phyloP scores from a whole-genome alignment of 2,888 invertebrate species.

The Apotomis betuletana region DNA sequence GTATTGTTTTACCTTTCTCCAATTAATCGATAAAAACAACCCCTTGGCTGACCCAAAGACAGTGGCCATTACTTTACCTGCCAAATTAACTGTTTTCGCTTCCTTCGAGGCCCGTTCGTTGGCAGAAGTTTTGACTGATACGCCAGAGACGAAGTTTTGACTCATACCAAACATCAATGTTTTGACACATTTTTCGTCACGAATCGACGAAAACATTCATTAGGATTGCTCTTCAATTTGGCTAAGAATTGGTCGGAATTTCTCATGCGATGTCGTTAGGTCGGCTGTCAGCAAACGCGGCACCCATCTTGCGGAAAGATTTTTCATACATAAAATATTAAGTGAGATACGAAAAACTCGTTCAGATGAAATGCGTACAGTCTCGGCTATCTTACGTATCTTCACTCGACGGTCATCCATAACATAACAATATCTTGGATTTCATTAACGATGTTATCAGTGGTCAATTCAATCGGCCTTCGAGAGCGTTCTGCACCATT shows the following conservation, averaged over 20 bases:
- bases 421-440: too few relatives aligned
- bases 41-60: neutral
- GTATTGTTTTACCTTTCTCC: conserved; percentile 8
- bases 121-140: too few relatives aligned
- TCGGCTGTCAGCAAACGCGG: neutral
- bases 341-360: neutral
- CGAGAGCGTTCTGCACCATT: too few relatives aligned
- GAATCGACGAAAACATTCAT: neutral
- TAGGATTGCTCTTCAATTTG: neutral
- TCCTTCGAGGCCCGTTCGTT: neutral
- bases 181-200: neutral
- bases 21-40: conserved; percentile 4
- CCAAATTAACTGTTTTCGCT: too few relatives aligned
- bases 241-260: conserved; percentile 3
- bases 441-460: too few relatives aligned
- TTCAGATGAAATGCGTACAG: too few relatives aligned
- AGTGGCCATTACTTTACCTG: too few relatives aligned
- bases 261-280: neutral
- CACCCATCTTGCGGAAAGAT: neutral
- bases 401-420: too few relatives aligned
- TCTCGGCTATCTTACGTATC: too few relatives aligned
- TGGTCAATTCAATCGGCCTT: too few relatives aligned
- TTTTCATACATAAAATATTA: conserved; percentile 5
- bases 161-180: too few relatives aligned
- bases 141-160: too few relatives aligned